Conservation (phyloP, 53 echinoderm and acorn worm species). For the Glandiceps talaboti region DNA sequence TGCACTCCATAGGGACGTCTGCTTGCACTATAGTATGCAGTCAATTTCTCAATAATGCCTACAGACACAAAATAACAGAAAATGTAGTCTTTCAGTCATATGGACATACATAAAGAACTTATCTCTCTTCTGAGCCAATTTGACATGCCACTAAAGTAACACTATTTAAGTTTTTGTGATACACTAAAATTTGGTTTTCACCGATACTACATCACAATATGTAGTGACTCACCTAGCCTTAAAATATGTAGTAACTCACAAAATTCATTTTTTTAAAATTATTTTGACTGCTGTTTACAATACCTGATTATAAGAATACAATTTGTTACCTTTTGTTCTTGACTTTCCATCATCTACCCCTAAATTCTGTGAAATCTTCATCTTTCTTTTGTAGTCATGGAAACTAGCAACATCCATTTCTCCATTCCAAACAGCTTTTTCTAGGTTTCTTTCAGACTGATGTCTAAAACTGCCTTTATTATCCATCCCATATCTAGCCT, state of each 20-base stretch:
- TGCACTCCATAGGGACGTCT: slow-evolving; percentile 2
- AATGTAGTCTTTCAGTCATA: no score
- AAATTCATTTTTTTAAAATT: background rate
- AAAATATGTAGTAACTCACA: background rate
- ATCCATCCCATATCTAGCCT: slow-evolving; percentile 78
- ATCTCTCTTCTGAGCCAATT: no score
- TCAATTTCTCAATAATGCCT: slow-evolving; percentile 25
- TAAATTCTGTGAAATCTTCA: slow-evolving; percentile 24
- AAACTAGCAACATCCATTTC: slow-evolving; percentile 58
- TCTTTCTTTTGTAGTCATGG: slow-evolving; percentile 37
- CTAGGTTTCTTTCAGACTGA: slow-evolving; percentile 47
- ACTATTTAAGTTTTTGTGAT: no score
- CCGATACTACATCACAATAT: no score
- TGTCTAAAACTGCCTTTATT: slow-evolving; percentile 42
- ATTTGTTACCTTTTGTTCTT: slow-evolving; percentile 35
- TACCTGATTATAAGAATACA: background rate
- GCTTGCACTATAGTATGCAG: slow-evolving; percentile 23
- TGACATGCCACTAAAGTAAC: no score
- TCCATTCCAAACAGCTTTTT: slow-evolving; percentile 55
- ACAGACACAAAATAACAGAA: no score
- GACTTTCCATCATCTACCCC: slow-evolving; percentile 68
- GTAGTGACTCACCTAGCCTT: background rate
- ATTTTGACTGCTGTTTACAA: no score
- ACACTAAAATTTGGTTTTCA: no score
- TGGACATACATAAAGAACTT: no score